Evolutionary conservation across 2,888 invertebrate genomes (phyloP), one percentile per base, ranked within the genome.

Genomic region (Macropis europaea): DNA sequence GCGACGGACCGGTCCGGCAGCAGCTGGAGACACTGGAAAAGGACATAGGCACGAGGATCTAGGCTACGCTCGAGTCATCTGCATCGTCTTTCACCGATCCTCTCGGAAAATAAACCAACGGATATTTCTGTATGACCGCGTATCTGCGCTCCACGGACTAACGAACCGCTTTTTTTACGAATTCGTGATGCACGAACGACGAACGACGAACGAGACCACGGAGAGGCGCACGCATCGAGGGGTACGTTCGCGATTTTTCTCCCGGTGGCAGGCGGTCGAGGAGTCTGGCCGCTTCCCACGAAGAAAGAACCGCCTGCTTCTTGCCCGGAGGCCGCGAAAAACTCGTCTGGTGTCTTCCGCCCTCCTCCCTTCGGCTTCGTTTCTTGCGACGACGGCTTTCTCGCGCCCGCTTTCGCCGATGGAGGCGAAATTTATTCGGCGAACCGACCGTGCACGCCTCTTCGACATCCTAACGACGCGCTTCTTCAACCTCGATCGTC

Each of bases 251-350:
- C 67, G 54, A 76, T 71, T 75, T 68, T 73, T 69, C 64, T 53
- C 6, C 19, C 15, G 6, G 24, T 52, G 57, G 47, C 36, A n/a
- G n/a, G n/a, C n/a, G n/a, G 30, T 43, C 56, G 56, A 48, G 32
- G 66, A 72, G 64, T 28, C 72, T 47, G 77, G 73, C 76, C 82
- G 84, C 82, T 86, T 86, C 85, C 82, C 84, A 85, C 84, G 84
- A 81, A 56, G 70, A 68, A 82, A 81, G 77, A 82, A 80, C 62
- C 59, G 47, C 40, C 70, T 19, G 26, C 73, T 81, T 80, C 71
- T 71, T 74, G 73, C 73, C n/a, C 32, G 52, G 42, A 30, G 22
- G 75, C 59, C 73, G 78, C 73, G 84, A 86, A 85, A 86, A 86
- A 86, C 86, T 84, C 78, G 86, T 86, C 84, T 84, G 81, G 80